A percentile compares a stretch with the other conserved stretches of the same genome.
These are phyloP conservation scores for Regulus satrapa DNA, from an alignment of 2,113 vertebrate species.

Conservation along the genomic window DNA sequence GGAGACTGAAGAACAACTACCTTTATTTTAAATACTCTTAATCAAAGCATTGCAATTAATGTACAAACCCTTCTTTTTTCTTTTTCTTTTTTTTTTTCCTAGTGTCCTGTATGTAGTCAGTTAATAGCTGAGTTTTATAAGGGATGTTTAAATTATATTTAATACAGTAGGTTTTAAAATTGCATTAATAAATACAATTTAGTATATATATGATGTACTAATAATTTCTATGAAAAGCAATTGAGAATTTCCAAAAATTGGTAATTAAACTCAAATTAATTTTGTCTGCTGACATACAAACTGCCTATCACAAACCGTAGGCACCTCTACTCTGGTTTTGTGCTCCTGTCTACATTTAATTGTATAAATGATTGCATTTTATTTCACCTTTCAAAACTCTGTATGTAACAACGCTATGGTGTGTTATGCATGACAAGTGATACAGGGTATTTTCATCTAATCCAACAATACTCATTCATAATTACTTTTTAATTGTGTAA, in stretches of 20 bases:
- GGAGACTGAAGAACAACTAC: not conserved
- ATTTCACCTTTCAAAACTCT: constrained; percentile 20
- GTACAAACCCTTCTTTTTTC: not conserved
- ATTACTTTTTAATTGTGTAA: constrained; percentile 16
- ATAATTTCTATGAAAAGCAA: not conserved
- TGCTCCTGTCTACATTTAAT: not conserved
- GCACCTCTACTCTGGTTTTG: not conserved
- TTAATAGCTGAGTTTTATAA: not conserved
- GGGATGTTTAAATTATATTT: not conserved
- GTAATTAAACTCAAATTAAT: not conserved
- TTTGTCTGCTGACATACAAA: not conserved
- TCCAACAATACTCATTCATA: not conserved
- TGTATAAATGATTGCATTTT: constrained; percentile 4
- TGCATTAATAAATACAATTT: not conserved
- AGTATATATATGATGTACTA: not conserved
- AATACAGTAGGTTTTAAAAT: not conserved
- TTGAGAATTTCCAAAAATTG: not conserved
- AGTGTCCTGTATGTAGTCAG: not conserved
- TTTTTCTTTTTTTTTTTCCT: not conserved
- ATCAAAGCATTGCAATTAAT: not conserved
- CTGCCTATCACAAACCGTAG: not conserved
- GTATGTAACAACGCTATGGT: not conserved
- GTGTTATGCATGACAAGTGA: not conserved
- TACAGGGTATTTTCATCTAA: constrained; percentile 4
- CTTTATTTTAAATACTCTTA: not conserved